A percentile compares a stretch with the other conserved stretches of the same genome.
Conservation (phyloP, 2,888 invertebrate species). For the Catocala fraxini region DNA sequence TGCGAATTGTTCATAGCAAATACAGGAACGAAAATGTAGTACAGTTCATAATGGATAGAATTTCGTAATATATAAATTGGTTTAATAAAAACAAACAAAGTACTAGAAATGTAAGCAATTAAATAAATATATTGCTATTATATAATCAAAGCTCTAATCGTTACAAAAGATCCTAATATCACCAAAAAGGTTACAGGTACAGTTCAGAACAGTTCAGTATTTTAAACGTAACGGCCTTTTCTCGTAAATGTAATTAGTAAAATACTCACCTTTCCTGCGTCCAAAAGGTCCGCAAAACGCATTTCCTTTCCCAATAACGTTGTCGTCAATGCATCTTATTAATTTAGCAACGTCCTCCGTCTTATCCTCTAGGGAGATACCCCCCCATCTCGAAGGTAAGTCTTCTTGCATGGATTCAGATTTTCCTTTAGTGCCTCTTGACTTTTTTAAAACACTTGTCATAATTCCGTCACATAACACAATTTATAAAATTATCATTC, state of each 20-base stretch:
- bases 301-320: constrained; percentile 93
- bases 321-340: constrained; percentile 93
- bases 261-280: constrained; percentile 91
- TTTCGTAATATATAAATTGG: too few relatives aligned
- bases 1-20: constrained; percentile 17
- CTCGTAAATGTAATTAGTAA: neutral
- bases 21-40: too few relatives aligned
- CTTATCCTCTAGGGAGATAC: constrained; percentile 77
- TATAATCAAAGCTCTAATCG: too few relatives aligned
- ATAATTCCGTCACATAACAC: constrained; percentile 79
- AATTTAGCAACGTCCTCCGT: constrained; percentile 91
- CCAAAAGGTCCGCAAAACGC: constrained; percentile 95
- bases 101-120: too few relatives aligned
- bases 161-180: neutral
- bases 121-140: too few relatives aligned
- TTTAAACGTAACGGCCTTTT: constrained; percentile 12
- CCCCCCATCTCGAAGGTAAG: constrained; percentile 77
- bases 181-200: neutral
- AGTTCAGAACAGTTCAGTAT: neutral
- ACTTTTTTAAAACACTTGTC: constrained; percentile 86
- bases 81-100: too few relatives aligned
- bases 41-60: too few relatives aligned
- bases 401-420: constrained; percentile 86
- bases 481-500: constrained; percentile 40
- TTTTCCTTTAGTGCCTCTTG: constrained; percentile 83